Conservation (phyloP, 2,888 invertebrate species). For the Callinectes sapidus region DNA sequence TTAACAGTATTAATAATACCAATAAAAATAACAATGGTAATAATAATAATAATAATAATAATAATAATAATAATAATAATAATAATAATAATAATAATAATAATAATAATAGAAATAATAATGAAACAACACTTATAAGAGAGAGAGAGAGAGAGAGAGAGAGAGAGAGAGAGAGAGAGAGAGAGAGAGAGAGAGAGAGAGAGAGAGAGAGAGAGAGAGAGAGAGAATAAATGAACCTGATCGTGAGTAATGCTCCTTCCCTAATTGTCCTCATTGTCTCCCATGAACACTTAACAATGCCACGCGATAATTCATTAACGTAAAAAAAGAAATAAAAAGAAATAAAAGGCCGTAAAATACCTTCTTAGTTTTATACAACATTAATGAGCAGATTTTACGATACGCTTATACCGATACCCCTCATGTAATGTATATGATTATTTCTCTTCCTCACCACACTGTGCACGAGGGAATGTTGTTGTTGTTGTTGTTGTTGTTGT, state of each 20-base stretch:
- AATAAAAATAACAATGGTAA: neutral
- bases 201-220: slow-evolving; percentile 1
- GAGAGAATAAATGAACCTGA: neutral
- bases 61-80: too few species aligned
- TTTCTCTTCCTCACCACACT: too few species aligned
- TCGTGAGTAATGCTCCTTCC: neutral
- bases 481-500: neutral
- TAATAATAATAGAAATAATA: too few species aligned
- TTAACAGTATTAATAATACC: neutral
- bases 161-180: slow-evolving; percentile 1
- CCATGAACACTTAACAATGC: neutral
- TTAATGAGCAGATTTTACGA: neutral
- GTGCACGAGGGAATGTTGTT: neutral
- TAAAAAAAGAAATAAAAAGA: neutral
- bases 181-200: slow-evolving; percentile 1
- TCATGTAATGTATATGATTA: too few species aligned
- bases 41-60: neutral
- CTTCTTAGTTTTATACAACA: neutral
- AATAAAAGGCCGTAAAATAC: neutral
- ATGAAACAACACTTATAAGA: neutral
- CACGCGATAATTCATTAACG: neutral
- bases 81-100: too few species aligned
- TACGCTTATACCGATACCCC: neutral
- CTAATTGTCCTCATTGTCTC: neutral
- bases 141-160: neutral